Evolutionary conservation across 2,888 invertebrate genomes (phyloP).

Genomic region (Tridacna gigas): DNA sequence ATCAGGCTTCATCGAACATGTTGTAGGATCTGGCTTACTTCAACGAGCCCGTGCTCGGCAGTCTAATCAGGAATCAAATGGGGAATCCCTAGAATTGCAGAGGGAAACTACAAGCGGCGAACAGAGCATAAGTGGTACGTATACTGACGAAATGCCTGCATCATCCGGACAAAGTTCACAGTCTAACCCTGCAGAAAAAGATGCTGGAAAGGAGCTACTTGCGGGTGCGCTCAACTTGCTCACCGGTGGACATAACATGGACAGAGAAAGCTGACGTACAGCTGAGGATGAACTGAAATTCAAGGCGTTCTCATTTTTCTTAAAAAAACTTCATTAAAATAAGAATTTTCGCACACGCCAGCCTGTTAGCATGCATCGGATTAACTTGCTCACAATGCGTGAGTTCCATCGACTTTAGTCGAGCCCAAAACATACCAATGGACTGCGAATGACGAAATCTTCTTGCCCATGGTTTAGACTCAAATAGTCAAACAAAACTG

Average conservation of each 20-base stretch:
- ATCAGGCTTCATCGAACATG: neutral
- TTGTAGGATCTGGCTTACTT: neutral
- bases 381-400: neutral
- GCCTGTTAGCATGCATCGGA: too few species aligned
- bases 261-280: constrained; percentile 3
- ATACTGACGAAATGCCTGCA: neutral
- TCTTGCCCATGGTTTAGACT: too few species aligned
- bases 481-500: too few species aligned
- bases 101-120: too few species aligned
- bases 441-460: too few species aligned
- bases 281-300: constrained; percentile 21
- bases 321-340: neutral
- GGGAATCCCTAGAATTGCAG: too few species aligned
- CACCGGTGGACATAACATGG: constrained; percentile 2
- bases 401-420: neutral
- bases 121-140: too few species aligned
- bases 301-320: constrained; percentile 3
- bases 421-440: too few species aligned
- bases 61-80: too few species aligned
- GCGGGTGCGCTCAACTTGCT: constrained; percentile 4
- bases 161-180: neutral
- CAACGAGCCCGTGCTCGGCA: too few species aligned
- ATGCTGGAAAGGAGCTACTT: neutral
- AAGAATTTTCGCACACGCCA: neutral
- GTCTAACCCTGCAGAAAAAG: too few species aligned